A percentile compares a stretch with the other conserved stretches of the same genome.
These are phyloP conservation scores for Sitta carolinensis DNA, from an alignment of 2,797 vertebrate species.

Conservation along the genomic window DNA sequence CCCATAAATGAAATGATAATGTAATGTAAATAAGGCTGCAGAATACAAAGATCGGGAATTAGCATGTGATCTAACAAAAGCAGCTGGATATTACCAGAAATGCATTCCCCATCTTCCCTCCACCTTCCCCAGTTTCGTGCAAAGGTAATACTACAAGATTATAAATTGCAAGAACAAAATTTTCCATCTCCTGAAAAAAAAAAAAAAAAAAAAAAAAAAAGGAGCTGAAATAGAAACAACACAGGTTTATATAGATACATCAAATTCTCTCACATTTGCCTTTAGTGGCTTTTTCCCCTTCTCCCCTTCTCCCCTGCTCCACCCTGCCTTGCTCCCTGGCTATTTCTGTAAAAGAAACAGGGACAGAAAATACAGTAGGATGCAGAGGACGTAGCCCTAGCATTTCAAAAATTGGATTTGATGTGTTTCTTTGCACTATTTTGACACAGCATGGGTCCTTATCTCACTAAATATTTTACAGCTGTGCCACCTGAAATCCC, in stretches of 20 bases:
- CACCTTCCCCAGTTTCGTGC: background rate
- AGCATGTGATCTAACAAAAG: background rate
- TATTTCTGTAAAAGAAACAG: background rate
- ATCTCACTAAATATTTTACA: background rate
- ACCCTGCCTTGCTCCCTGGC: background rate
- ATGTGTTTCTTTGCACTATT: background rate
- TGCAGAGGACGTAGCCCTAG: background rate
- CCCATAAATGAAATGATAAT: conserved; percentile 62
- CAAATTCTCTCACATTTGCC: background rate
- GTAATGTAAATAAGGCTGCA: conserved; percentile 44
- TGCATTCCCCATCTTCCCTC: background rate
- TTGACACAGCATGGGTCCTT: background rate
- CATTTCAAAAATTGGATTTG: background rate
- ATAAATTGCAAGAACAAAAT: background rate
- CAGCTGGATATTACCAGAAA: conserved; percentile 14
- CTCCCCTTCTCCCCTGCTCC: fast-evolving
- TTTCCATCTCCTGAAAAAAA: background rate
- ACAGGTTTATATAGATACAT: background rate
- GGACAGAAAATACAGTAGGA: background rate
- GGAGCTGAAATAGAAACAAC: background rate
- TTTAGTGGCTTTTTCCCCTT: fast-evolving
- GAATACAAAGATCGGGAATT: conserved; percentile 36
- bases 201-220: background rate
- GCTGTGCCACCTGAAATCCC: conserved; percentile 2
- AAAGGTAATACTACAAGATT: background rate